Percentiles rank a stretch among this genome's conserved stretches.
phyloP scores from a whole-genome alignment of 64 coral and sea anemone species.

The Montipora cactus region DNA sequence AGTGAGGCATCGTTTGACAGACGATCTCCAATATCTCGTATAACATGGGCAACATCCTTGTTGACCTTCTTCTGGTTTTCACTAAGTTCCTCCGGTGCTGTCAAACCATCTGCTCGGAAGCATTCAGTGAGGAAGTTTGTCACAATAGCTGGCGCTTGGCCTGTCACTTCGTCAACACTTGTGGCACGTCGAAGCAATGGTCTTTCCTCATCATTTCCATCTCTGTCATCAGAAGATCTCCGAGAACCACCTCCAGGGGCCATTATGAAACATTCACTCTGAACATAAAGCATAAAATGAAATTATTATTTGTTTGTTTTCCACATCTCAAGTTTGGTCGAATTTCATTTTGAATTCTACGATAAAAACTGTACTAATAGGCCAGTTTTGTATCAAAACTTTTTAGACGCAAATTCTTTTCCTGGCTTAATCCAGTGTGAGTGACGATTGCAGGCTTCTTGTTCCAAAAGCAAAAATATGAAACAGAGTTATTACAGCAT shows the following conservation, averaged over 20 bases:
- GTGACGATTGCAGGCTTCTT: no score
- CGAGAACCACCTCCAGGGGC: conserved; percentile 67
- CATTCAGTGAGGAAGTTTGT: conserved; percentile 71
- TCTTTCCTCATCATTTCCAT: conserved; percentile 21
- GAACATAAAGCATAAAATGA: neutral
- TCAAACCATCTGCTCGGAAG: conserved; percentile 83
- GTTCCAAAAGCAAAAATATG: no score
- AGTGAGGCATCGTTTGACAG: conserved; percentile 67
- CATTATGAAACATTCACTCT: conserved; percentile 53
- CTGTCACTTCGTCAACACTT: conserved; percentile 91
- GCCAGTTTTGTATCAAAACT: neutral
- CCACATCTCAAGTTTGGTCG: no score
- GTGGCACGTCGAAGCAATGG: conserved; percentile 49
- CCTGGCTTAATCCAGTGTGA: no score
- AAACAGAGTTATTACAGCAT: no score
- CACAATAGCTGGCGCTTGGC: conserved; percentile 91
- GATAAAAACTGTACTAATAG: no score
- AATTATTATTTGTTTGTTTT: neutral
- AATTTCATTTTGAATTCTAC: no score
- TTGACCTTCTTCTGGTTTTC: conserved; percentile 72
- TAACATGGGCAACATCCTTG: conserved; percentile 84
- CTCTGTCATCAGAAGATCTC: conserved; percentile 61
- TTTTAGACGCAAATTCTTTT: neutral
- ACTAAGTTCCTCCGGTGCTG: conserved; percentile 74
- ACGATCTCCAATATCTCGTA: conserved; percentile 94